These are phyloP conservation scores for Potorous gilbertii DNA, from an alignment of 2,797 vertebrate species.

Conservation along the genomic window DNA sequence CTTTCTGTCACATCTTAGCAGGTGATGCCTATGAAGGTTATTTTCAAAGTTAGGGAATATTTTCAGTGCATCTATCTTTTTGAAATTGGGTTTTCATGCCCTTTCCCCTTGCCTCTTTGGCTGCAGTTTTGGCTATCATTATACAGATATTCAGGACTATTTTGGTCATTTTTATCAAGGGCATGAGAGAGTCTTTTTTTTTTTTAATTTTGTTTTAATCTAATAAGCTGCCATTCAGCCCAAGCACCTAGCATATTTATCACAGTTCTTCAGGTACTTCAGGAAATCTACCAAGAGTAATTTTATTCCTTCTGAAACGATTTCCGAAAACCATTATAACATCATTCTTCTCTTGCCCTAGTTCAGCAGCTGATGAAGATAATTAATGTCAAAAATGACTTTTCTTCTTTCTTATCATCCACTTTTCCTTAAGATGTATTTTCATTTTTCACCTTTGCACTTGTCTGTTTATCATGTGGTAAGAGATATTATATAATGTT, in stretches of 20 bases:
- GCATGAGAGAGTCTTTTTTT: neutral
- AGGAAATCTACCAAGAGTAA: neutral
- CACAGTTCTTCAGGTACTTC: slow-evolving; percentile 33
- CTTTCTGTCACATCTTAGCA: slow-evolving; percentile 42
- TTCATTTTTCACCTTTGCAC: slow-evolving; percentile 30
- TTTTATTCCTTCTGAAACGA: slow-evolving; percentile 38
- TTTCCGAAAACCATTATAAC: neutral
- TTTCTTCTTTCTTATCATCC: slow-evolving; percentile 41
- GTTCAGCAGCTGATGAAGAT: neutral
- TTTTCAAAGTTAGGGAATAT: slow-evolving; percentile 38
- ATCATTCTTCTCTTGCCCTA: neutral
- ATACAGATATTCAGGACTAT: slow-evolving; percentile 44
- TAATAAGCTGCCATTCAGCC: neutral
- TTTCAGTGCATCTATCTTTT: slow-evolving; percentile 26
- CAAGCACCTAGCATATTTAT: slow-evolving; percentile 12
- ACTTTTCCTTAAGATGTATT: neutral
- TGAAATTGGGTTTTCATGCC: slow-evolving; percentile 15
- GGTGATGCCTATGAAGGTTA: slow-evolving; percentile 18
- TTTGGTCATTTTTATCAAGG: slow-evolving; percentile 17
- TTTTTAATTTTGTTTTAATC: neutral
- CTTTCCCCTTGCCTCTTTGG: slow-evolving; percentile 5
- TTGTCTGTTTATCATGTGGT: slow-evolving; percentile 21
- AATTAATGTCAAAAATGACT: slow-evolving; percentile 42
- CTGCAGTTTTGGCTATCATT: slow-evolving; percentile 36
- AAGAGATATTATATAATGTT: slow-evolving; percentile 34